Base-by-base conservation (phyloP, 2,113 vertebrate species). In the Coregonus clupeaformis region DNA sequence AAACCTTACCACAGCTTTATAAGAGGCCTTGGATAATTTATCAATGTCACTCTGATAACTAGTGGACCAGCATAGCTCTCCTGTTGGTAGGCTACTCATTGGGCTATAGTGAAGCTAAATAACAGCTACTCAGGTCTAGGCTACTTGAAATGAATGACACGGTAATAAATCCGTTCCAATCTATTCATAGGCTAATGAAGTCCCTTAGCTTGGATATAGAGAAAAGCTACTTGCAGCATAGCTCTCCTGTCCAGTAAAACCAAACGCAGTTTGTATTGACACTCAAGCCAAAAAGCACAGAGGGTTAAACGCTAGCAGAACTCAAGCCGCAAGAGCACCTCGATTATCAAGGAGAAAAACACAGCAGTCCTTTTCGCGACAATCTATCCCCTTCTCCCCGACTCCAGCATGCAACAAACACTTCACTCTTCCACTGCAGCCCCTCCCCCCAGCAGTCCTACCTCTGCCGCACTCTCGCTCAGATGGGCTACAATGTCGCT, bases 381-480 rank as follows among this genome's bases (percentile, higher is more conserved):
- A 83, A 73, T 72, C 78, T 78, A 66, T 91, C 65, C 78, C 86
- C 82, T 88, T 89, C 86, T 90, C 89, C 86, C 81, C 84, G 88
- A 85, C 80, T 88, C 84, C 85, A 52, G 49, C 80, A 84, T 74
- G 89, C 89, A 89, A 80, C 88, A 77, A 89, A 80, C 88, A 77
- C 78, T 84, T 65, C 63, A 82, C 89, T 90, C 84, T 81, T 89
- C 78, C 90, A 86, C 92, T 88, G 92, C 92, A 93, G 90, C 91
- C 91, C 91, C 92, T 89, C 92, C 91, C 87, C 84, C 85, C 71
- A 52, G 66, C 49, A 60, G 66, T 42, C n/a, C 80, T 55, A 84
- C 86, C 85, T 73, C 81, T 91, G 87, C 89, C 74, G 42, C 62
- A 66, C 72, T 74, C 72, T 11, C 24, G n/a, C n/a, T 60, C n/a